Evolutionary conservation across 1,140 invertebrate genomes (phyloP).

Genomic region (Megalonaias nervosa): DNA sequence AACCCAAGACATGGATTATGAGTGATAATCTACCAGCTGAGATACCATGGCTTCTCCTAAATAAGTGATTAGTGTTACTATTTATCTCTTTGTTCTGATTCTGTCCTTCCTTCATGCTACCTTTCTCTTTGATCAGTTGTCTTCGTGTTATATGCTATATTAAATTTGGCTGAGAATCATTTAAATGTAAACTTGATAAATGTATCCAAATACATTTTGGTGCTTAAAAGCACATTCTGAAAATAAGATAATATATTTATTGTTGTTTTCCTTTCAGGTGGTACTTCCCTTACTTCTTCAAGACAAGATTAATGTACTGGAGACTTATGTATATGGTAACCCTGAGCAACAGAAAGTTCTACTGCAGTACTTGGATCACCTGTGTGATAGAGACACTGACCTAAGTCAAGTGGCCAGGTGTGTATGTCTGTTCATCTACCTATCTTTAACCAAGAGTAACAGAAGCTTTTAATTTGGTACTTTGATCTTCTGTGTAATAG

Average conservation of each 20-base stretch:
- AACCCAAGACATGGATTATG: too few relatives aligned
- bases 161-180: slow-evolving; percentile 1
- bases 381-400: slow-evolving; percentile 52
- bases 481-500: too few relatives aligned
- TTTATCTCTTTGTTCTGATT: too few relatives aligned
- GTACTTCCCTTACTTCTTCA: slow-evolving; percentile 82
- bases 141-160: background rate
- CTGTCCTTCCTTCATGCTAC: too few relatives aligned
- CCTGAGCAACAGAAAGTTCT: slow-evolving; percentile 76
- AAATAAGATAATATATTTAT: background rate
- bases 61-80: too few relatives aligned
- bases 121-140: too few relatives aligned
- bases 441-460: too few relatives aligned
- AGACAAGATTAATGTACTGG: slow-evolving; percentile 79
- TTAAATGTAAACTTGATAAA: background rate
- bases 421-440: background rate
- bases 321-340: slow-evolving; percentile 78
- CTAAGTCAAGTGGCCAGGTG: slow-evolving; percentile 48
- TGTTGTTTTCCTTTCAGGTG: slow-evolving; percentile 63
- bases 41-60: too few relatives aligned
- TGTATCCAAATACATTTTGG: background rate
- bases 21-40: too few relatives aligned
- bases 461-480: too few relatives aligned
- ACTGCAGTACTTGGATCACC: slow-evolving; percentile 76
- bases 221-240: too few relatives aligned